Percentiles rank a stretch among this genome's conserved stretches.
These are phyloP conservation scores for Cantharis rustica DNA, from an alignment of 2,888 invertebrate species.

Conservation along the genomic window DNA sequence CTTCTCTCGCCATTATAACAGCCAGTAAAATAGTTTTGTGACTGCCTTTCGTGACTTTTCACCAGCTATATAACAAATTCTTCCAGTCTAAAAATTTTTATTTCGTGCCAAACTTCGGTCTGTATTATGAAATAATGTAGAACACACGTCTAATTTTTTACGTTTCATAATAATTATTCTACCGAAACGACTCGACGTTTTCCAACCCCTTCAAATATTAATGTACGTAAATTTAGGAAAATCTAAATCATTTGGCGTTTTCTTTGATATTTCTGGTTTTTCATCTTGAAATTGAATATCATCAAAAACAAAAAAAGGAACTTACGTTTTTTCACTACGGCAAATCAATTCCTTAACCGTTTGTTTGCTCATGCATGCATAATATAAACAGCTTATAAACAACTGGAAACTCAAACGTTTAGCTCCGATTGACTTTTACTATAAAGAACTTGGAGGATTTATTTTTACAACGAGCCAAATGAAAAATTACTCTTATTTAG, in stretches of 20 bases:
- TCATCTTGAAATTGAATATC: neutral
- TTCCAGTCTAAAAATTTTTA: neutral
- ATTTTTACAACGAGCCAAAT: neutral
- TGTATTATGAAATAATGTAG: neutral
- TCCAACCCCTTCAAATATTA: neutral
- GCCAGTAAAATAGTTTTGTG: neutral
- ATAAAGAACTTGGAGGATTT: neutral
- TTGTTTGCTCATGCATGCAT: neutral
- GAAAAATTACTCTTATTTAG: neutral
- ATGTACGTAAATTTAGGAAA: neutral
- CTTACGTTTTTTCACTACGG: neutral
- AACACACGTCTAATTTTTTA: neutral
- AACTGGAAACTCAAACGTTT: neutral
- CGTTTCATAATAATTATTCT: neutral
- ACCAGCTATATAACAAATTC: neutral
- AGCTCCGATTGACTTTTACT: neutral
- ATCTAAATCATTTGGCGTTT: neutral
- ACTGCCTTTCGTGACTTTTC: neutral
- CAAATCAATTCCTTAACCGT: neutral
- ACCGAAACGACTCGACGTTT: neutral
- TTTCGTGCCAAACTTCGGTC: neutral
- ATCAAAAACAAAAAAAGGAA: neutral
- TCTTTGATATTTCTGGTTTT: neutral
- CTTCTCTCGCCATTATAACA: neutral
- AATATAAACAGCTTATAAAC: neutral